Evolutionary conservation across 2,888 invertebrate species (phyloP).

Genomic region (Cremastinae sp.): DNA sequence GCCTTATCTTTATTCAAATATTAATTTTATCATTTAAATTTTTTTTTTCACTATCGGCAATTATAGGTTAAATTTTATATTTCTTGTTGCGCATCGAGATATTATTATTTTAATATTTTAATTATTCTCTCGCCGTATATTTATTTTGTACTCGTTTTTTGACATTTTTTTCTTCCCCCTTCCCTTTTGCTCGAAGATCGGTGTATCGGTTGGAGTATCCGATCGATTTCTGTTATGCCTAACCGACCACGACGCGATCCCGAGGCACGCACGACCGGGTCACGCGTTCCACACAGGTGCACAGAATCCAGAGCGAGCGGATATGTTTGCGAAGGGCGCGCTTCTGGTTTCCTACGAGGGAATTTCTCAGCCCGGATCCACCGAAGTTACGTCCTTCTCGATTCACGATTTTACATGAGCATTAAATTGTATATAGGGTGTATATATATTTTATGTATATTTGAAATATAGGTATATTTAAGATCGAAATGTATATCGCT

Average conservation of each 20-base stretch:
- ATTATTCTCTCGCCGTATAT: slow-evolving; percentile 5
- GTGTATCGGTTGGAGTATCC: slow-evolving; percentile 39
- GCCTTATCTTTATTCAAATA: too few species aligned
- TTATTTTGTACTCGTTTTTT: slow-evolving; percentile 18
- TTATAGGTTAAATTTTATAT: too few species aligned
- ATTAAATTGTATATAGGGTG: too few species aligned
- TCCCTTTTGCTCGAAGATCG: slow-evolving; percentile 14
- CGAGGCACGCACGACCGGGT: slow-evolving; percentile 53
- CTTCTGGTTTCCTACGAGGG: background rate
- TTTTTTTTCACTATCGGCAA: too few species aligned
- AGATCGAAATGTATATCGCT: slow-evolving; percentile 28
- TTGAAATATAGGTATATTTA: slow-evolving; percentile 25
- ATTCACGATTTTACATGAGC: too few species aligned
- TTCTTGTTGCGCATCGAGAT: too few species aligned
- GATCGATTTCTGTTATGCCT: slow-evolving; percentile 70
- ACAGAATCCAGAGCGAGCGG: slow-evolving; percentile 43
- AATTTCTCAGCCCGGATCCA: background rate
- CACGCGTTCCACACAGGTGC: slow-evolving; percentile 60
- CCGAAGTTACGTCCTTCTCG: background rate
- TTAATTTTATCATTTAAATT: too few species aligned
- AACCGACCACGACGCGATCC: slow-evolving; percentile 55
- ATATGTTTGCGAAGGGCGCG: background rate
- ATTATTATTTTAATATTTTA: too few species aligned
- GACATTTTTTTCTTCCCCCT: slow-evolving; percentile 28
- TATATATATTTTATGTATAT: slow-evolving; percentile 11